A percentile compares a stretch with the other conserved stretches of the same genome.
Conservation (phyloP, 2,888 invertebrate genomes). For the Synergus japonicus region DNA sequence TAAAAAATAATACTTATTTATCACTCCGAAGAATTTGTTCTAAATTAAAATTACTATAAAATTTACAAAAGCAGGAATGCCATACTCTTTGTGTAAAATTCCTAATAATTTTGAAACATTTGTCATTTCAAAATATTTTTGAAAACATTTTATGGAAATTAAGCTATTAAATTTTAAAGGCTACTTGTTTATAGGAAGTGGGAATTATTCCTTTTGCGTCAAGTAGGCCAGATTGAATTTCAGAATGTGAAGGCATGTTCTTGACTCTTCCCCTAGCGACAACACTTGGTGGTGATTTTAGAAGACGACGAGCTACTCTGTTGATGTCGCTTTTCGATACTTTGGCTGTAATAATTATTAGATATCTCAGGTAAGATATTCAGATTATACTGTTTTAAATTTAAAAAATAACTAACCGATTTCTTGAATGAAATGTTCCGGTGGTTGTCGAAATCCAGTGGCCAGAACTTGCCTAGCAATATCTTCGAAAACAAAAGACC, state of each 20-base stretch:
- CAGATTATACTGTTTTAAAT: slow-evolving; percentile 7
- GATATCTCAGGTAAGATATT: neutral
- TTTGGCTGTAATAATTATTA: slow-evolving; percentile 82
- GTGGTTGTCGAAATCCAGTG: slow-evolving; percentile 91
- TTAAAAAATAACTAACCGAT: slow-evolving; percentile 84
- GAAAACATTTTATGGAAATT: neutral
- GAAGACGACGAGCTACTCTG: slow-evolving; percentile 90
- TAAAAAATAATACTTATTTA: neutral
- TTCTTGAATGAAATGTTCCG: slow-evolving; percentile 93
- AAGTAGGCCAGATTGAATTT: slow-evolving; percentile 84
- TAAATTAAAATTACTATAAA: neutral
- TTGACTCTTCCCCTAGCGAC: slow-evolving; percentile 94
- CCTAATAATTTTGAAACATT: neutral
- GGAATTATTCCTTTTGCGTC: slow-evolving; percentile 79
- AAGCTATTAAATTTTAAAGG: neutral
- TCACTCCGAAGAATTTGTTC: neutral
- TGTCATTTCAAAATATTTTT: neutral
- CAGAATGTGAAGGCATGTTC: slow-evolving; percentile 86
- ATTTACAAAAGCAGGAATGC: too few species aligned
- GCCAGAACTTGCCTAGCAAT: slow-evolving; percentile 97
- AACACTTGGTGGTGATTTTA: slow-evolving; percentile 89
- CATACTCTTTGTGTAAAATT: neutral
- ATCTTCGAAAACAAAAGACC: slow-evolving; percentile 99
- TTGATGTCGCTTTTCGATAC: slow-evolving; percentile 90
- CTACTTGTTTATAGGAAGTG: neutral